Conservation (phyloP, 2,888 invertebrate genomes). For the Podabrus alpinus region DNA sequence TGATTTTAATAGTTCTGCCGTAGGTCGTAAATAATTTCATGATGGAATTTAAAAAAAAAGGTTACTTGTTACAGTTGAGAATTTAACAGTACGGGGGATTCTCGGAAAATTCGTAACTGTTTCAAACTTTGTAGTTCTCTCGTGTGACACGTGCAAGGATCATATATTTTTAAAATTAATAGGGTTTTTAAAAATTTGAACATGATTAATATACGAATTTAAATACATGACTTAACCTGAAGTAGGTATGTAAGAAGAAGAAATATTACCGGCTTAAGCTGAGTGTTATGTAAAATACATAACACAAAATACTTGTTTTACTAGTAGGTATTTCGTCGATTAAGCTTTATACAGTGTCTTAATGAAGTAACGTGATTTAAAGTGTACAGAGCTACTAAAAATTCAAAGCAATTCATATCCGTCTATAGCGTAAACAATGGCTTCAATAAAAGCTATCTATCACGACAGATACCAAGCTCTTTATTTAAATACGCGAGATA, state of each 20-base stretch:
- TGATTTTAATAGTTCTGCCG: neutral
- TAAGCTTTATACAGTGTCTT: slow-evolving; percentile 16
- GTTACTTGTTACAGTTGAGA: neutral
- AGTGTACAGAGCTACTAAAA: slow-evolving; percentile 24
- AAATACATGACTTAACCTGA: neutral
- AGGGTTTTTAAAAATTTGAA: neutral
- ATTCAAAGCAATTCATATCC: slow-evolving; percentile 29
- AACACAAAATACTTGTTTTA: slow-evolving; percentile 14
- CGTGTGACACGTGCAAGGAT: neutral
- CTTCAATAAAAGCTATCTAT: slow-evolving; percentile 19
- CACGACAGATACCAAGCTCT: slow-evolving; percentile 1
- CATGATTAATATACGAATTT: neutral
- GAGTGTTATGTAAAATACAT: neutral
- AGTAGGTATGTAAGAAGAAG: neutral
- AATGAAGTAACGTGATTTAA: slow-evolving; percentile 26
- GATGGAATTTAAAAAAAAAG: neutral
- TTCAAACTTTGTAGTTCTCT: neutral
- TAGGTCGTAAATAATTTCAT: neutral
- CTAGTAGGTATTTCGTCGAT: slow-evolving; percentile 13
- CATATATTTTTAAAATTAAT: neutral
- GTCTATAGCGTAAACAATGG: slow-evolving; percentile 24
- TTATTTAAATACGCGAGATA: neutral
- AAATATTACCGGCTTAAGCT: neutral
- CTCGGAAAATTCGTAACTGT: neutral
- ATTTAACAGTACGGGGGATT: neutral